Evolutionary conservation across 2,888 invertebrate genomes (phyloP), one percentile per base, ranked within the genome.

Genomic region (Hylaea fasciaria): DNA sequence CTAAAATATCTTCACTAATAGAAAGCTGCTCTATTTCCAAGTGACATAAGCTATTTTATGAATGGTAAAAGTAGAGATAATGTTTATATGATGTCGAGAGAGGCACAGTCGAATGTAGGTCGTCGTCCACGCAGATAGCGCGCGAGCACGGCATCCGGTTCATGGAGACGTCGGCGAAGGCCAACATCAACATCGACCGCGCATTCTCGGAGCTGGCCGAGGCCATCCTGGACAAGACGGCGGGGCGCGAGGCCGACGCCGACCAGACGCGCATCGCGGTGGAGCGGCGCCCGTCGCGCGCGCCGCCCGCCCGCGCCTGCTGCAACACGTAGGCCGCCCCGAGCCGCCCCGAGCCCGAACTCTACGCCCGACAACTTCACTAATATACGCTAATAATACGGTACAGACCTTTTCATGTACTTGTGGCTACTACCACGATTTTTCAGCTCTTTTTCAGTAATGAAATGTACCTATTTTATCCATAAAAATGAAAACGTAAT

Each of bases 81-180:
- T 22, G 5, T 22, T 22, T 22, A 3, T 5, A 22, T 22, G 5
- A 22, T 22, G 22, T 2, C 22, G 5, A 5, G 22, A 22, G 22
- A 22, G n/a, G n/a, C n/a, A n/a, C n/a, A 22, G 22, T 22, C 22
- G 22, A 22, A 22, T 22, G 32, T 32, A 7, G 7, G 32, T 2
- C 9, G 22, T 32, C 7, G 32, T 32, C 1, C 7, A 9, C 40
- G 16, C 89, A 98, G 98, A 98, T 99, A 93, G 98, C 98, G 43
- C 94, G 96, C 79, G 98, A 99, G 93, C 98, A 99, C 92, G 94
- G 97, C 76, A 98, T 99, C 86, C 95, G 97, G 71, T 99, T 99
- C 93, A 97, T 98, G 96, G 99, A 99, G 94, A 99, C 99, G 60
- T 98, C 98, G 68, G 99, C 99, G 66, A 99, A 99, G 93, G 96